Conservation (phyloP, 2,113 vertebrate genomes). For the Gnathochromis pfefferi region DNA sequence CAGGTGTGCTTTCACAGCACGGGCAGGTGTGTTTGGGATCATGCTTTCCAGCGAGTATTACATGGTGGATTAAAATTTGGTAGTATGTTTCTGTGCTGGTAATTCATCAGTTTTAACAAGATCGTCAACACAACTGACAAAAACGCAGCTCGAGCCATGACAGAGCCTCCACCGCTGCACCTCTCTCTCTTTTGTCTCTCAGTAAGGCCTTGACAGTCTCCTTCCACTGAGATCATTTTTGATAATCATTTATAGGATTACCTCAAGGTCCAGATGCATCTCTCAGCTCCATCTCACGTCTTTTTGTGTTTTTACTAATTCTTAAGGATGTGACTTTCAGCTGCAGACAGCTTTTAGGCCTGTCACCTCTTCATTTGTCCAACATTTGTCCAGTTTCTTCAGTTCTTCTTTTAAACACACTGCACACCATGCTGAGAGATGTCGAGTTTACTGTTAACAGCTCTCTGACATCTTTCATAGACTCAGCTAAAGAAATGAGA, state of each 20-base stretch:
- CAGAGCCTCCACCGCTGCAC: neutral
- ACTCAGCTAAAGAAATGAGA: neutral
- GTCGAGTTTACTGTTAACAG: neutral
- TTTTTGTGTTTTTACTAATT: neutral
- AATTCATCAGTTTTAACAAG: neutral
- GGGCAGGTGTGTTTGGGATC: neutral
- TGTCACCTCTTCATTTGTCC: neutral
- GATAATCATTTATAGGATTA: neutral
- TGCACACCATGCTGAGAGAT: neutral
- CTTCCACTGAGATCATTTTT: neutral
- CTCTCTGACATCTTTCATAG: neutral
- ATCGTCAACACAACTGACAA: neutral
- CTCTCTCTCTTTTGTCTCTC: neutral
- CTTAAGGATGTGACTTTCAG: neutral
- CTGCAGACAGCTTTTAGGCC: neutral
- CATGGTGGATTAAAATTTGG: neutral
- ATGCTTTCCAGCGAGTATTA: neutral
- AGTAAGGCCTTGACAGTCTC: neutral
- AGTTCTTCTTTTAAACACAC: neutral
- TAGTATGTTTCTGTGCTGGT: neutral
- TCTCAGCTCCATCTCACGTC: rapidly evolving
- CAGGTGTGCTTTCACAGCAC: neutral
- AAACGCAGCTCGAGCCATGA: neutral
- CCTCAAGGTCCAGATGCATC: neutral
- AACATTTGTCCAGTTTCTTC: neutral